A percentile compares a stretch with the other conserved stretches of the same genome.
These are phyloP conservation scores for Lateolabrax maculatus DNA, from an alignment of 2,797 vertebrate genomes.

Conservation along the genomic window DNA sequence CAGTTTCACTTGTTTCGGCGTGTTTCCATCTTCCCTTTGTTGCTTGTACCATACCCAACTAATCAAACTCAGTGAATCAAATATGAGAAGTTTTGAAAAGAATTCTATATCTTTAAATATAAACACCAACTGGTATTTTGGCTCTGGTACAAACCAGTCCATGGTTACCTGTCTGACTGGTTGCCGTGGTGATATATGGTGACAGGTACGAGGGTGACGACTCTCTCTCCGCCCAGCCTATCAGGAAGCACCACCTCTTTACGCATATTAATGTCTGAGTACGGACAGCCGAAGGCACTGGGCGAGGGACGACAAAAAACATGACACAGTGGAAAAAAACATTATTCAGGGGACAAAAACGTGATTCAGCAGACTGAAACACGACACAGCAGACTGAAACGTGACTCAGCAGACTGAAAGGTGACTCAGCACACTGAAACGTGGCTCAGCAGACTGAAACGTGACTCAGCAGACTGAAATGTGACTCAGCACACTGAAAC, in stretches of 20 bases:
- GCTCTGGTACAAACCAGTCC: no score
- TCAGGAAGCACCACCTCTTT: conserved; percentile 85
- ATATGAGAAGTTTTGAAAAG: no score
- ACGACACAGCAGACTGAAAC: not conserved
- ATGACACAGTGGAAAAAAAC: no score
- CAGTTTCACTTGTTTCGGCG: no score
- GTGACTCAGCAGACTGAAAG: not conserved
- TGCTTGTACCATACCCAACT: no score
- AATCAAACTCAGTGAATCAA: no score
- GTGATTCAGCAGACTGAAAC: no score
- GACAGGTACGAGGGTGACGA: conserved; percentile 81
- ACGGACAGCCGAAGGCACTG: conserved; percentile 89
- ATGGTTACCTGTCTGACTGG: conserved; percentile 60
- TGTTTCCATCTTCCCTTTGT: no score
- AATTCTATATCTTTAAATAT: no score
- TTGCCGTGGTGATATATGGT: conserved; percentile 45
- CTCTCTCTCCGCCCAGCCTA: conserved; percentile 82
- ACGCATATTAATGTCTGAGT: conserved; percentile 87
- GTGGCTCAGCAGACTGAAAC: not conserved
- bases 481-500: not conserved
- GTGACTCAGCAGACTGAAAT: not conserved
- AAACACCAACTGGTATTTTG: no score
- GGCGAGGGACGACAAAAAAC: conserved; percentile 10
- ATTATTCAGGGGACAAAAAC: no score
- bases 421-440: not conserved